phyloP scores from a whole-genome alignment of 2,797 vertebrate species.

The Sparus aurata region DNA sequence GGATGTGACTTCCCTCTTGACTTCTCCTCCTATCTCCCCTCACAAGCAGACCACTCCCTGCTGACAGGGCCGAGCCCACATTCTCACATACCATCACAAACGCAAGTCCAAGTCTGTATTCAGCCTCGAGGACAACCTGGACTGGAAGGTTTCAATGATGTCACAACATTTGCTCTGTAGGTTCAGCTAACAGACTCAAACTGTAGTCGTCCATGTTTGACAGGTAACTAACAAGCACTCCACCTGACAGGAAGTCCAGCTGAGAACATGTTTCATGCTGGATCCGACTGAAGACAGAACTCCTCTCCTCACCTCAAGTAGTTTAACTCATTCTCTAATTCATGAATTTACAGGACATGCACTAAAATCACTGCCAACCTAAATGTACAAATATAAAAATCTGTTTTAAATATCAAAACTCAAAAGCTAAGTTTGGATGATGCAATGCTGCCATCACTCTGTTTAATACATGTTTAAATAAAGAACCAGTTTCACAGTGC shows the following conservation, averaged over 20 bases:
- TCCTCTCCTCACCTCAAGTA: neutral
- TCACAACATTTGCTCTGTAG: neutral
- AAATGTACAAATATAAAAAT: no score
- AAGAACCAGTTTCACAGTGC: no score
- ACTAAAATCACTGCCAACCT: no score
- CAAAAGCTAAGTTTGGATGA: neutral
- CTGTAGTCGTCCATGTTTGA: neutral
- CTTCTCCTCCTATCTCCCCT: slow-evolving; percentile 10
- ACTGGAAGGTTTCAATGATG: neutral
- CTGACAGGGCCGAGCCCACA: slow-evolving; percentile 1
- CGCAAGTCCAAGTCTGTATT: neutral
- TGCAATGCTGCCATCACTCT: neutral
- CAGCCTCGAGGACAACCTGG: fast-evolving
- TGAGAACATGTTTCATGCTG: neutral
- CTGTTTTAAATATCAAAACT: no score
- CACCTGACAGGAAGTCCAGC: neutral
- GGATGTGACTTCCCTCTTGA: neutral
- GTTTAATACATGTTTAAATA: no score
- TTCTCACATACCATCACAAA: slow-evolving; percentile 15
- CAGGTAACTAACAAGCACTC: neutral
- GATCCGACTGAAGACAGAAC: neutral
- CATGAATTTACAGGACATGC: no score
- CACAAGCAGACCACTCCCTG: slow-evolving; percentile 22
- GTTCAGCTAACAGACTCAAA: no score
- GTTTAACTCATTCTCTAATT: neutral